Evolutionary conservation across 2,797 vertebrate genomes (phyloP).

Genomic region (Rhyacichthys aspro): DNA sequence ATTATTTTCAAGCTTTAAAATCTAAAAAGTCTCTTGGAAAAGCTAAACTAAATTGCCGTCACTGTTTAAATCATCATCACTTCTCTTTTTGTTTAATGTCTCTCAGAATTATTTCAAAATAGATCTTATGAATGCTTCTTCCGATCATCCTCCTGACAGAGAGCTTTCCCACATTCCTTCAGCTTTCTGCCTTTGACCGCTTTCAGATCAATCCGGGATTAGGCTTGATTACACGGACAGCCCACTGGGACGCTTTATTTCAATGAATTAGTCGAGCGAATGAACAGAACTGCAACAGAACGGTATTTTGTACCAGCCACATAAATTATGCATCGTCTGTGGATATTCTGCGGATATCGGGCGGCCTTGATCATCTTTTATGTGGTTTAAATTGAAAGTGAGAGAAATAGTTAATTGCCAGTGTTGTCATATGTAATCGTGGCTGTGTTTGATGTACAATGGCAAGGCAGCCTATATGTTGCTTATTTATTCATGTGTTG

Average conservation of each 20-base stretch:
- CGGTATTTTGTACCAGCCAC: constrained; percentile 81
- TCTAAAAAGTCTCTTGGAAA: neutral
- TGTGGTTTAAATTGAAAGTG: constrained; percentile 69
- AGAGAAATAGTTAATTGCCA: constrained; percentile 78
- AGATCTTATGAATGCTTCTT: constrained; percentile 5
- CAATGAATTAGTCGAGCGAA: constrained; percentile 81
- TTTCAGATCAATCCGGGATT: constrained; percentile 72
- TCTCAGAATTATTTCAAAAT: constrained; percentile 5
- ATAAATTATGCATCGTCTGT: constrained; percentile 83
- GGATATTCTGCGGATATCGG: constrained; percentile 76
- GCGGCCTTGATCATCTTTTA: constrained; percentile 80
- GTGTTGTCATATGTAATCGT: constrained; percentile 70
- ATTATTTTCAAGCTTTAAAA: too few relatives aligned
- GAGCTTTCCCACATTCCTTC: constrained; percentile 52
- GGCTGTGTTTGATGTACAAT: constrained; percentile 65
- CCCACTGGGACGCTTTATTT: constrained; percentile 79
- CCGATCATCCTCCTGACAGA: too few relatives aligned
- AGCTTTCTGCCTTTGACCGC: constrained; percentile 54
- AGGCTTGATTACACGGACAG: constrained; percentile 68
- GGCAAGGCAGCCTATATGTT: constrained; percentile 56
- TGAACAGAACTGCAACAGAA: constrained; percentile 81
- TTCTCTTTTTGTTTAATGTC: neutral
- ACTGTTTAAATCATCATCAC: neutral
- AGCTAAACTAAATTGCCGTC: neutral
- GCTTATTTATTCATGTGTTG: constrained; percentile 72